Conservation (phyloP, 2,888 invertebrate species). For the Melolontha melolontha region DNA sequence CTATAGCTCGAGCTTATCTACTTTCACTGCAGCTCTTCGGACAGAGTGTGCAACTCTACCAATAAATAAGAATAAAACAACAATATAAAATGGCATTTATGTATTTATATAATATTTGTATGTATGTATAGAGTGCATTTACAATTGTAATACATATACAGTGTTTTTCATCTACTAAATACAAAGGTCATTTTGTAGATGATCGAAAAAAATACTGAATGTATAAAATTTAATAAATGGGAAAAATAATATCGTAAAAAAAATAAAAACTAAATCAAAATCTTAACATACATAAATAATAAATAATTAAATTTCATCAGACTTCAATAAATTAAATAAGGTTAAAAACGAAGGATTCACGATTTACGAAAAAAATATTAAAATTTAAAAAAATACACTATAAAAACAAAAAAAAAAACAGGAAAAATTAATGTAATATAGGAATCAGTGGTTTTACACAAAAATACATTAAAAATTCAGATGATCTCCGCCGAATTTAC, state of each 20-base stretch:
- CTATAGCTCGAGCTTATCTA: no score
- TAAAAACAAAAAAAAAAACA: conserved; percentile 19
- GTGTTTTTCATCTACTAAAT: conserved; percentile 58
- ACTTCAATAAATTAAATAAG: conserved; percentile 35
- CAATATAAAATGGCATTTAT: conserved; percentile 59
- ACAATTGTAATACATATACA: conserved; percentile 65
- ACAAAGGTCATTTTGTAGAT: conserved; percentile 47
- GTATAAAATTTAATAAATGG: conserved; percentile 25
- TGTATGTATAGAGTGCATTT: conserved; percentile 63
- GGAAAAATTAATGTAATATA: background rate
- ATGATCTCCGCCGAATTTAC: conserved; percentile 42
- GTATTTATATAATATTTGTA: conserved; percentile 61
- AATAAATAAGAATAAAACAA: conserved; percentile 39
- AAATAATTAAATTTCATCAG: conserved; percentile 40
- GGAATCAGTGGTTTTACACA: conserved; percentile 14
- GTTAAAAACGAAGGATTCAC: conserved; percentile 4
- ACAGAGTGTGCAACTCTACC: no score
- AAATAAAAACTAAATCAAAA: conserved; percentile 36
- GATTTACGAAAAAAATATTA: background rate
- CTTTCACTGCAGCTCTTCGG: no score
- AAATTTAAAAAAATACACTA: conserved; percentile 24
- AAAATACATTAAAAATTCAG: conserved; percentile 11
- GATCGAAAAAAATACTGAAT: conserved; percentile 40
- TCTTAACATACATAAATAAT: conserved; percentile 42
- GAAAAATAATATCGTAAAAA: conserved; percentile 47